phyloP scores from a whole-genome alignment of 2,888 invertebrate genomes.

The Polymixis lichenea region DNA sequence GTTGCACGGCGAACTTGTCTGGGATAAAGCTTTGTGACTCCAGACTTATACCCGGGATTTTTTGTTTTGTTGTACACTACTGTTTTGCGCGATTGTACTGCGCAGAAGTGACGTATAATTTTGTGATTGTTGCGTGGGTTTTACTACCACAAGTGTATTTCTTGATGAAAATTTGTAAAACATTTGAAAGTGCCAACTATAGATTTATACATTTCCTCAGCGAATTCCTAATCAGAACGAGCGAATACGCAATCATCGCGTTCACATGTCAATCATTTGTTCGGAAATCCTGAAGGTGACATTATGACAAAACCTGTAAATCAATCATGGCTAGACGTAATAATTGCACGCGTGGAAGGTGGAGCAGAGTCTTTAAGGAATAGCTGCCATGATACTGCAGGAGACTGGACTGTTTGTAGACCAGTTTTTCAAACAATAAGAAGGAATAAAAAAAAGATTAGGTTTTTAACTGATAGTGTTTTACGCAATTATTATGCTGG shows the following conservation, averaged over 20 bases:
- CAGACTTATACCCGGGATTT: slow-evolving; percentile 60
- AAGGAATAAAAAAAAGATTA: no score
- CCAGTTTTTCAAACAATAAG: neutral
- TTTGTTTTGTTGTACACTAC: slow-evolving; percentile 56
- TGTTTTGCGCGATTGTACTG: slow-evolving; percentile 34
- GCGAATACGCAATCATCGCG: no score
- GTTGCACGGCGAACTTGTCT: slow-evolving; percentile 75
- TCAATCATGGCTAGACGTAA: neutral
- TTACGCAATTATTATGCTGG: neutral
- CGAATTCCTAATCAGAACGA: no score
- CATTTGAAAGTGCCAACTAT: neutral
- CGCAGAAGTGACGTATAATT: slow-evolving; percentile 37
- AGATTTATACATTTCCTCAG: no score
- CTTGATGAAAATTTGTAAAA: neutral
- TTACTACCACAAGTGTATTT: neutral
- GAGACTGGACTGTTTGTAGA: neutral
- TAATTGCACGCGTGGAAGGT: neutral
- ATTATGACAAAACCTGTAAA: no score
- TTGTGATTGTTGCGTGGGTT: slow-evolving; percentile 7
- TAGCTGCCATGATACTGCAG: neutral
- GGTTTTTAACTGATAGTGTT: no score
- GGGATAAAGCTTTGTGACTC: slow-evolving; percentile 72
- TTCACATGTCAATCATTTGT: no score
- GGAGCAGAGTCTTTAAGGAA: neutral
- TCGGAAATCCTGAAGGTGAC: neutral